These are phyloP conservation scores for Phalacrocorax pelagicus DNA, from an alignment of 2,113 vertebrate species.

Conservation along the genomic window DNA sequence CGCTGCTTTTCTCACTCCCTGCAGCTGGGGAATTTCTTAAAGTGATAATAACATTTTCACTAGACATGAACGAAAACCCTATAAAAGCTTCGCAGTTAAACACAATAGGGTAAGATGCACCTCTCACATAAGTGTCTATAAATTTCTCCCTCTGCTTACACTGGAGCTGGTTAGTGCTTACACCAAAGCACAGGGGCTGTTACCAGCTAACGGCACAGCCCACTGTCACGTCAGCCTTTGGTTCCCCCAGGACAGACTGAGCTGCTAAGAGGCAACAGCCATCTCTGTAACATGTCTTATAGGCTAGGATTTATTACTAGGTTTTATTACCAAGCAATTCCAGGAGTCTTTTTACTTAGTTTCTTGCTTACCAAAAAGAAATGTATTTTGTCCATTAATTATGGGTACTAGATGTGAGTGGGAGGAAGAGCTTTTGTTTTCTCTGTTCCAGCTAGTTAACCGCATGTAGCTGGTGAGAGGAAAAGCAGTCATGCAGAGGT, in stretches of 20 bases:
- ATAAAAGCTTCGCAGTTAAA: neutral
- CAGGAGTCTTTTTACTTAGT: neutral
- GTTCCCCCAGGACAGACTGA: neutral
- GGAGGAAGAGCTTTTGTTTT: neutral
- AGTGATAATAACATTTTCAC: neutral
- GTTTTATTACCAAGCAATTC: neutral
- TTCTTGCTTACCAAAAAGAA: neutral
- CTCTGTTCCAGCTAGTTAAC: neutral
- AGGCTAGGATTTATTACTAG: neutral
- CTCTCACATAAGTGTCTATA: neutral
- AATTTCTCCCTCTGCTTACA: neutral
- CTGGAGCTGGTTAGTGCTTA: neutral
- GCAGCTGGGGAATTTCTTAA: conserved; percentile 8
- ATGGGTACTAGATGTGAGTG: neutral
- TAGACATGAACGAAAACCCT: neutral
- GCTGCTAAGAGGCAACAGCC: neutral
- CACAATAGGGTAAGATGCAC: neutral
- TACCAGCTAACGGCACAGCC: neutral
- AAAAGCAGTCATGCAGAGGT: neutral
- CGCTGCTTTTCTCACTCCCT: neutral
- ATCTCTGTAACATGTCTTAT: neutral
- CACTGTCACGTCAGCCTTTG: neutral
- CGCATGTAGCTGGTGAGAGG: neutral
- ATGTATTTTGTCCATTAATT: neutral
- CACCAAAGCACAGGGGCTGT: neutral